phyloP scores from a whole-genome alignment of 2,113 vertebrate genomes.

The Neopipo cinnamomea region DNA sequence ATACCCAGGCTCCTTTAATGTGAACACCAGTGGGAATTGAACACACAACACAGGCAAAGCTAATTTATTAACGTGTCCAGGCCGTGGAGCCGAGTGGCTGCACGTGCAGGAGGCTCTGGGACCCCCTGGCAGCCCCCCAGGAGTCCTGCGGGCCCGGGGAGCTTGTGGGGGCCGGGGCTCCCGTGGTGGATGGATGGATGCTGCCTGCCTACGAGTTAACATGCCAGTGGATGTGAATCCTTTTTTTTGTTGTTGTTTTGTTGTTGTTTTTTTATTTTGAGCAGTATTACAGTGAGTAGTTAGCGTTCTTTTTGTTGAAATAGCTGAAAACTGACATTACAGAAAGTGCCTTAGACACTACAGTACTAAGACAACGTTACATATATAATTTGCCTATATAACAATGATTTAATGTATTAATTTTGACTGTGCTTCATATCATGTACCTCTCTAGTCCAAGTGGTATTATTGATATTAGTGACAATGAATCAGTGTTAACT shows the following conservation, averaged over 20 bases:
- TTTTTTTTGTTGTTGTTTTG: background rate
- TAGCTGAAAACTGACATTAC: slow-evolving; percentile 81
- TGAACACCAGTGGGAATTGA: slow-evolving; percentile 15
- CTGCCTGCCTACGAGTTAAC: slow-evolving; percentile 65
- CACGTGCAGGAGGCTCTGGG: background rate
- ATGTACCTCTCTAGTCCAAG: slow-evolving; percentile 78
- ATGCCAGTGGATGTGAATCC: slow-evolving; percentile 72
- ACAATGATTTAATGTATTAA: slow-evolving; percentile 77
- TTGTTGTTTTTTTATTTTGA: slow-evolving; percentile 29
- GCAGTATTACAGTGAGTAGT: slow-evolving; percentile 74
- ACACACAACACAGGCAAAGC: background rate
- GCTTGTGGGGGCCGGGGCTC: background rate
- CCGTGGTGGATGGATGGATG: background rate
- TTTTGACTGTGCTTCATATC: slow-evolving; percentile 81
- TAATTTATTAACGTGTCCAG: slow-evolving; percentile 8
- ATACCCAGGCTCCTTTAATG: background rate
- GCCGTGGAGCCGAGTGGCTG: background rate
- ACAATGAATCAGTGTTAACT: slow-evolving; percentile 82
- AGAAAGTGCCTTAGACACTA: slow-evolving; percentile 98
- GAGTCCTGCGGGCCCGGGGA: background rate
- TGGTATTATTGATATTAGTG: slow-evolving; percentile 76
- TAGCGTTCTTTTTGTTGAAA: slow-evolving; percentile 70
- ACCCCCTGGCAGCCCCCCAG: background rate
- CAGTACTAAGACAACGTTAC: slow-evolving; percentile 90
- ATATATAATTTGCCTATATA: slow-evolving; percentile 79